phyloP scores from a whole-genome alignment of 2,888 invertebrate species.

The Tipula unca region DNA sequence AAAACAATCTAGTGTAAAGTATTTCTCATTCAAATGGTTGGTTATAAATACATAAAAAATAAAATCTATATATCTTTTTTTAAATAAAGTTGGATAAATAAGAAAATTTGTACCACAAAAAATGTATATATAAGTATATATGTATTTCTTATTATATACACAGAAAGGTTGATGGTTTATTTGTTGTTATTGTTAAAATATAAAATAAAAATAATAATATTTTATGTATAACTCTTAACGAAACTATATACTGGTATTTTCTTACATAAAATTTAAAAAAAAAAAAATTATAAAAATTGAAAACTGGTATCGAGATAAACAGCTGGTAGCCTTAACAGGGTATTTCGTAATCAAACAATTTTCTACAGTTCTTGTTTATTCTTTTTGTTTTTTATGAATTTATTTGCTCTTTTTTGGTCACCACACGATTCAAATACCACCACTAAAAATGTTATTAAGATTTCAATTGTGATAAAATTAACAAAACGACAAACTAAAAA shows the following conservation, averaged over 20 bases:
- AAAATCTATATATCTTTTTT: background rate
- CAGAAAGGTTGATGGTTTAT: constrained; percentile 8
- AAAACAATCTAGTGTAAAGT: background rate
- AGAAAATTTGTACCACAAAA: constrained; percentile 4
- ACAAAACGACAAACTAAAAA: too few relatives aligned
- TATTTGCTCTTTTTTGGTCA: background rate
- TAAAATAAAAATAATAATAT: background rate
- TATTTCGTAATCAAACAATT: background rate
- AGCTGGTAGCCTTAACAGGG: constrained; percentile 8
- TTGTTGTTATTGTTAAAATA: background rate
- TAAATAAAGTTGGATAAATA: background rate
- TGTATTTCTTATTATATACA: background rate
- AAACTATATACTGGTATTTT: constrained; percentile 8
- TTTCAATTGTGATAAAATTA: background rate
- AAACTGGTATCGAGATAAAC: background rate
- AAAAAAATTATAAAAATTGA: background rate
- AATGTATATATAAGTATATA: background rate
- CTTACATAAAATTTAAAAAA: background rate
- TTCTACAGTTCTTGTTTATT: background rate
- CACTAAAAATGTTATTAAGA: background rate
- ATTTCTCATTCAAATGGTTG: background rate
- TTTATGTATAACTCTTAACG: background rate
- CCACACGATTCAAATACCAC: background rate
- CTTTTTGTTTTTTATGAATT: background rate
- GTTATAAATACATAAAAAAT: background rate